Conservation (phyloP, 2,888 invertebrate genomes). For the Drosophila eohydei region DNA sequence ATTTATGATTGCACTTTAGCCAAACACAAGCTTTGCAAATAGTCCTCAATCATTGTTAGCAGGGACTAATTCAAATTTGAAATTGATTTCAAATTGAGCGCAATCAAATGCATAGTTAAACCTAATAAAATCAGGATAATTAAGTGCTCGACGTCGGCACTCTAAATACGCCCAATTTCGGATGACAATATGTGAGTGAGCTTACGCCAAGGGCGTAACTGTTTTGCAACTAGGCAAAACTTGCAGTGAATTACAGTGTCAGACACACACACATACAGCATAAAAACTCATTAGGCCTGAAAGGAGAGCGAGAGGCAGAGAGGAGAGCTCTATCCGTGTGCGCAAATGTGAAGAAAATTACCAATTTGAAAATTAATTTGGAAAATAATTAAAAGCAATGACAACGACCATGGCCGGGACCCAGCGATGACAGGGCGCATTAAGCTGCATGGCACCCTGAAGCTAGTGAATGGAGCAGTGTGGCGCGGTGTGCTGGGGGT, state of each 20-base stretch:
- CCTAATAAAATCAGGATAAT: conserved; percentile 46
- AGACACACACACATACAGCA: conserved; percentile 17
- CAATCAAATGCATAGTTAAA: conserved; percentile 20
- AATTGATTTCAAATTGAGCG: conserved; percentile 23
- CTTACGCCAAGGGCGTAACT: conserved; percentile 13
- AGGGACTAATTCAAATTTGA: conserved; percentile 2
- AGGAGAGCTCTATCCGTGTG: conserved; percentile 14
- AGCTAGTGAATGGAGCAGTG: background rate
- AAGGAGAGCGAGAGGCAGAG: background rate
- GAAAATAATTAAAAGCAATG: conserved; percentile 77
- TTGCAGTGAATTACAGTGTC: conserved; percentile 47
- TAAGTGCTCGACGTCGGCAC: conserved; percentile 42
- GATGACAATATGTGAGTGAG: conserved; percentile 28
- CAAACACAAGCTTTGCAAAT: background rate
- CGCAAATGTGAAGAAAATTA: conserved; percentile 74
- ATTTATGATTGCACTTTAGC: background rate
- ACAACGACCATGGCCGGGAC: conserved; percentile 32
- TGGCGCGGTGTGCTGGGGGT: too few species aligned
- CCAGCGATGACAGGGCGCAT: conserved; percentile 55
- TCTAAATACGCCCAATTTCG: conserved; percentile 27
- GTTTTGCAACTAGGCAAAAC: conserved; percentile 53
- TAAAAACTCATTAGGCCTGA: conserved; percentile 67
- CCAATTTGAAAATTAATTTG: conserved; percentile 81
- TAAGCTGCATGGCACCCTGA: conserved; percentile 30
- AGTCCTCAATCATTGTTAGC: background rate